Evolutionary conservation across 2,888 invertebrate species (phyloP), one percentile per base, ranked within the genome.

Genomic region (Dryobota labecula): DNA sequence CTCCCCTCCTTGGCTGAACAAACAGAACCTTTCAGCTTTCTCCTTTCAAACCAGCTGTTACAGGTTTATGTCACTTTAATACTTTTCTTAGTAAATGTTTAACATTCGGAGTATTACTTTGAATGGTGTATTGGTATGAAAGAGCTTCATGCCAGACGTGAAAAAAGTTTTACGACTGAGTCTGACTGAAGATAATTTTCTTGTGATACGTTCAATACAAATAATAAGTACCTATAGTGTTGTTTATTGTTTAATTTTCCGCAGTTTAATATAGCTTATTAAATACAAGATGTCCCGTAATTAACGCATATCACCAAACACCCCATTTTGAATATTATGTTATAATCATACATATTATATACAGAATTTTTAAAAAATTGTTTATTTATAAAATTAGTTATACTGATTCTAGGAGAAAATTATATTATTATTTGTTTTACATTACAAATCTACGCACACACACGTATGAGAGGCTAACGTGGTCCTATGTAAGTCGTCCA

Each of bases 1-100:
- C 70, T 80, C 86, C 87, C 87, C 91, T 80, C 91, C 88, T 51
- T 51, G 68, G 6, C 88, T 90, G 85, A 84, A 86, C 86, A 87
- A 89, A 88, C 86, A 86, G 79, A 87, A 84, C 87, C 88, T 90
- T 91, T 91, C 87, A 89, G 76, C 49, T 60, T 60, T 64, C 74
- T 82, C 75, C 73, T 83, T 85, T 82, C 75, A 82, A 84, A 72
- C 67, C 75, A 83, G 73, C 76, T 85, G 86, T 86, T 81, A 86
- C 76, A 80, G 64, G 79, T 84, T 86, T 87, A 84, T 86, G 86
- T 85, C 80, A 83, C 77, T 87, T 85, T 86, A 83, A 82, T 84
- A 86, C 84, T 82, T 84, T 84, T 82, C 57, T 66, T 53, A 60
- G 86, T 73, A 86, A 82, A 70, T 63, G 63, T 82, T 75, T 53